These are phyloP conservation scores for Mimumesa dahlbomi DNA, from an alignment of 2,888 invertebrate species.

Conservation along the genomic window DNA sequence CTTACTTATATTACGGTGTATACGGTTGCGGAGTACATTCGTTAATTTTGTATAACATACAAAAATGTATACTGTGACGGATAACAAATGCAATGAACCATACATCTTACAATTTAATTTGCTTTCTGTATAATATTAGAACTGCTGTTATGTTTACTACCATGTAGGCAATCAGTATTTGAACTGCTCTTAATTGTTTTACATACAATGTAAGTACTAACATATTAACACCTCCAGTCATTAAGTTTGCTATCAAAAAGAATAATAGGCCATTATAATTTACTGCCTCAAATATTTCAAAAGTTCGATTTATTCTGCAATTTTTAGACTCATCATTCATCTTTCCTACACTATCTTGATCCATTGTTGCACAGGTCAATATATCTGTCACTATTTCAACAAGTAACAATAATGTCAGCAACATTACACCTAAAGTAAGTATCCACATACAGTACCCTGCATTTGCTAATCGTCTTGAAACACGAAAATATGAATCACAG, in stretches of 20 bases:
- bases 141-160: slow-evolving; percentile 64
- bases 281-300: slow-evolving; percentile 86
- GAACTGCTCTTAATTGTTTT: slow-evolving; percentile 64
- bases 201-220: slow-evolving; percentile 84
- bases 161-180: slow-evolving; percentile 72
- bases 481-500: slow-evolving; percentile 82
- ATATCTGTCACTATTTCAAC: slow-evolving; percentile 81
- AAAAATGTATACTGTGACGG: slow-evolving; percentile 4
- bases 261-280: slow-evolving; percentile 92
- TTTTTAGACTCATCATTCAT: slow-evolving; percentile 7
- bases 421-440: slow-evolving; percentile 84
- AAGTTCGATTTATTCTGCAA: slow-evolving; percentile 71
- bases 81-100: neutral
- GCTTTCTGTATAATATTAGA: slow-evolving; percentile 67
- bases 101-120: slow-evolving; percentile 66
- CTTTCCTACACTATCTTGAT: slow-evolving; percentile 6
- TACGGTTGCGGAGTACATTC: neutral
- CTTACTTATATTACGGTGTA: slow-evolving; percentile 12
- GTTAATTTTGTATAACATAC: slow-evolving; percentile 4
- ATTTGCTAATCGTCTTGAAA: slow-evolving; percentile 92
- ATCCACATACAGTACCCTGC: slow-evolving; percentile 90
- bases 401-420: slow-evolving; percentile 82
- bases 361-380: slow-evolving; percentile 49
- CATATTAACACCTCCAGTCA: slow-evolving; percentile 92
- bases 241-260: slow-evolving; percentile 91